Conservation (phyloP, 2,113 vertebrate species). For the Hippocampus zosterae region DNA sequence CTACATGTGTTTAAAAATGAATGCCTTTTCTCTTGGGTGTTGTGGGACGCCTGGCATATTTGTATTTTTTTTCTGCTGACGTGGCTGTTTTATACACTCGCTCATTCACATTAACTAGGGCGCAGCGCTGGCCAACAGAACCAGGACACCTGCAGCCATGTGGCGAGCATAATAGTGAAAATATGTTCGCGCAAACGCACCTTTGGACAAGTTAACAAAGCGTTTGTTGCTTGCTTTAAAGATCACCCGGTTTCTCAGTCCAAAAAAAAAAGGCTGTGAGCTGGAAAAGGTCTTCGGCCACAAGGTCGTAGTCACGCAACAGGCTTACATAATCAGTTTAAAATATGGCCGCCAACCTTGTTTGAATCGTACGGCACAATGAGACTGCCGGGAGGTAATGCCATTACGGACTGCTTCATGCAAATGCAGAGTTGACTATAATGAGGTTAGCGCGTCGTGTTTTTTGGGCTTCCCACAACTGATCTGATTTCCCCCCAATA, state of each 20-base stretch:
- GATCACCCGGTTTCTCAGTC: not conserved
- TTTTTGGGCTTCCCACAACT: constrained; percentile 29
- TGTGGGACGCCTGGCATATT: constrained; percentile 24
- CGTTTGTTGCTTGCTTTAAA: not conserved
- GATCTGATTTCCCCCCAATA: constrained; percentile 30
- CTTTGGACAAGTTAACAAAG: not conserved
- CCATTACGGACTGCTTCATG: constrained; percentile 24
- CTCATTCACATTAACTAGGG: constrained; percentile 45
- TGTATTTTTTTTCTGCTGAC: constrained; percentile 46
- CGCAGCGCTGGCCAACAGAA: constrained; percentile 42
- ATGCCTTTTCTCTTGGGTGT: constrained; percentile 29
- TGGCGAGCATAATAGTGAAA: not conserved
- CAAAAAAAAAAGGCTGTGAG: not conserved
- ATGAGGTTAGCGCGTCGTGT: constrained; percentile 30
- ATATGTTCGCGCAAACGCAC: not conserved
- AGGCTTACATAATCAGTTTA: constrained; percentile 39
- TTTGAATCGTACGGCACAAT: constrained; percentile 17
- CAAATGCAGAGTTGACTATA: constrained; percentile 30
- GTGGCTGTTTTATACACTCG: constrained; percentile 38
- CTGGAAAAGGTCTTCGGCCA: not conserved
- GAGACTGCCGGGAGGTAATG: constrained; percentile 18
- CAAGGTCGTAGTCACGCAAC: constrained; percentile 19
- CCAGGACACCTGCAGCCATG: constrained; percentile 31
- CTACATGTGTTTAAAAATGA: constrained; percentile 24
- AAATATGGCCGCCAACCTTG: constrained; percentile 11